Percentiles rank a stretch among this genome's conserved stretches.
phyloP scores from a whole-genome alignment of 1,140 invertebrate species.

The Aethina tumida region DNA sequence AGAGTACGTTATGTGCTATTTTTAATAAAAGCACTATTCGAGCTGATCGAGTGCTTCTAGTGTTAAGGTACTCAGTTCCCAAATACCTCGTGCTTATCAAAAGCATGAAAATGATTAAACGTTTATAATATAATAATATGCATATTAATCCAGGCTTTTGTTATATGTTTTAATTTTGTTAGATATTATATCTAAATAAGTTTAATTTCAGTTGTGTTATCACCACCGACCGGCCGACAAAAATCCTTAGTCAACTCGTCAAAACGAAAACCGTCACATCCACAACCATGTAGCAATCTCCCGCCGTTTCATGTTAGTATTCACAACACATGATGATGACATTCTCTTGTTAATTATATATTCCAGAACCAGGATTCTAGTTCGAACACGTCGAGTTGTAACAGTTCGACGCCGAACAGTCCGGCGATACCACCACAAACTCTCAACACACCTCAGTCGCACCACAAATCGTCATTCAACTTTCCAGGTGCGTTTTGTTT shows the following conservation, averaged over 20 bases:
- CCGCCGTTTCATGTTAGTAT: slow-evolving; percentile 47
- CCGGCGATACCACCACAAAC: slow-evolving; percentile 72
- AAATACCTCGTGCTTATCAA: too few relatives aligned
- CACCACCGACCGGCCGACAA: slow-evolving; percentile 35
- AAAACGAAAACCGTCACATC: slow-evolving; percentile 42
- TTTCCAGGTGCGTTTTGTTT: slow-evolving; percentile 59
- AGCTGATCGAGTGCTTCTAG: too few relatives aligned
- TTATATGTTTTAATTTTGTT: too few relatives aligned
- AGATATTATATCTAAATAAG: too few relatives aligned
- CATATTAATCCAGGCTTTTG: too few relatives aligned
- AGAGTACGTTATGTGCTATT: too few relatives aligned
- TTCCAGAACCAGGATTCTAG: slow-evolving; percentile 67
- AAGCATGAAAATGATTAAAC: too few relatives aligned
- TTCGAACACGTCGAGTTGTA: slow-evolving; percentile 92
- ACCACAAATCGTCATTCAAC: slow-evolving; percentile 60
- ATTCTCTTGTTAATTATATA: slow-evolving; percentile 2
- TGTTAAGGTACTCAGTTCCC: too few relatives aligned
- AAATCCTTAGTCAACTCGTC: slow-evolving; percentile 29
- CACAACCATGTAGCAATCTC: slow-evolving; percentile 49
- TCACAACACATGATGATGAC: slow-evolving; percentile 1
- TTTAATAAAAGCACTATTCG: too few relatives aligned
- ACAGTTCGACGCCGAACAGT: slow-evolving; percentile 91
- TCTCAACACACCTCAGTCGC: slow-evolving; percentile 42
- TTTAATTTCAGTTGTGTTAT: slow-evolving; percentile 22
- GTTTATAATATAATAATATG: too few relatives aligned